Conservation (phyloP, 2,888 invertebrate species). For the Augiades crinisus region DNA sequence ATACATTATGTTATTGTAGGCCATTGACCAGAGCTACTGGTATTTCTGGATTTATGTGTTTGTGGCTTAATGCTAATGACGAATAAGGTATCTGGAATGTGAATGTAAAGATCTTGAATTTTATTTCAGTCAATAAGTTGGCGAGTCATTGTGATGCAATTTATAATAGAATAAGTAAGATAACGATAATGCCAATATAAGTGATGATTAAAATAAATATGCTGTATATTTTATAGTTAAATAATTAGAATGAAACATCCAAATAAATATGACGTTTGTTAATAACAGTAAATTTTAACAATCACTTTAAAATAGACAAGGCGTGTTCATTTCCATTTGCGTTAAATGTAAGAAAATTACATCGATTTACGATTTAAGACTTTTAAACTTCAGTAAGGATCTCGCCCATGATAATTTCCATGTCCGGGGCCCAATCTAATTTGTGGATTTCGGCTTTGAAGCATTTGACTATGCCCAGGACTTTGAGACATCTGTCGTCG, state of each 20-base stretch:
- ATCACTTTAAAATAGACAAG: too few species aligned
- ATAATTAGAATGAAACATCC: too few species aligned
- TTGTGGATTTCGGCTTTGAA: conserved; percentile 64
- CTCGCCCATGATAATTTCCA: background rate
- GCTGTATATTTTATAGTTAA: too few species aligned
- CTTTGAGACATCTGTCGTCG: conserved; percentile 48
- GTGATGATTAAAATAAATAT: too few species aligned
- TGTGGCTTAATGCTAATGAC: background rate
- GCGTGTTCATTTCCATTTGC: too few species aligned
- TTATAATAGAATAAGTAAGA: too few species aligned
- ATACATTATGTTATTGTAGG: conserved; percentile 1
- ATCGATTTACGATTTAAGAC: background rate
- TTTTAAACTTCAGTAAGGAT: background rate
- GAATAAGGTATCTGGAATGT: background rate
- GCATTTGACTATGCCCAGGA: conserved; percentile 61
- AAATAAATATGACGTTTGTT: too few species aligned
- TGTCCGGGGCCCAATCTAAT: conserved; percentile 64
- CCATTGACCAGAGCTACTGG: conserved; percentile 5
- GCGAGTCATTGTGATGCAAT: background rate
- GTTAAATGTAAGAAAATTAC: too few species aligned
- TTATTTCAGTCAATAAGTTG: background rate
- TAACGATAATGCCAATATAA: too few species aligned
- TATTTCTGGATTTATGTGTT: background rate
- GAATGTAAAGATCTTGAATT: background rate
- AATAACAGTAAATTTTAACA: too few species aligned